Evolutionary conservation across 2,797 vertebrate genomes (phyloP).

Genomic region (Gephyroberyx darwinii): DNA sequence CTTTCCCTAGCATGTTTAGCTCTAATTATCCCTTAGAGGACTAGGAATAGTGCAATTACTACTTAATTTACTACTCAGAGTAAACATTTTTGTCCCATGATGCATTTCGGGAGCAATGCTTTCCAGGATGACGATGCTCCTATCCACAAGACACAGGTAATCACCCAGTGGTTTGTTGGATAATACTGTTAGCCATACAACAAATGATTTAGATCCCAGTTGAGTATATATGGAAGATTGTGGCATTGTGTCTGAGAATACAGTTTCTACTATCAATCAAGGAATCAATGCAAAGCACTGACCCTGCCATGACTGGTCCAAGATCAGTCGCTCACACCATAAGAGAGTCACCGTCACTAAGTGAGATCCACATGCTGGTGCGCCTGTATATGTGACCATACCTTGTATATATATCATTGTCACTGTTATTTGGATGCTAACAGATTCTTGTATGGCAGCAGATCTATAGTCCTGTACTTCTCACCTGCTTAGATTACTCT

Average conservation of each 20-base stretch:
- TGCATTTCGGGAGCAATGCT: not conserved
- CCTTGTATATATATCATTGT: slow-evolving; percentile 10
- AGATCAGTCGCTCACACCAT: not conserved
- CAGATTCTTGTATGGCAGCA: slow-evolving; percentile 32
- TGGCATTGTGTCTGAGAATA: not conserved
- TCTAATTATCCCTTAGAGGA: slow-evolving; percentile 1
- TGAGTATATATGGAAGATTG: not conserved
- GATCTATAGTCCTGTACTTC: slow-evolving; percentile 49
- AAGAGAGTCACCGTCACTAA: too few relatives aligned
- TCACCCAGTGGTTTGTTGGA: not conserved
- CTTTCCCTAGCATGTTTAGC: slow-evolving; percentile 8
- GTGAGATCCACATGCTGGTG: too few relatives aligned
- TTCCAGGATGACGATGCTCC: not conserved
- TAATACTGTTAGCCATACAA: not conserved
- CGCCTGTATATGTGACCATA: not conserved
- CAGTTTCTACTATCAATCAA: not conserved
- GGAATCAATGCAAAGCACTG: not conserved
- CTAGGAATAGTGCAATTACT: slow-evolving; percentile 3
- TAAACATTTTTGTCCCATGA: not conserved
- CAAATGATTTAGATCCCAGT: not conserved
- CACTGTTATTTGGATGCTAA: slow-evolving; percentile 26
- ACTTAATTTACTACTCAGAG: not conserved
- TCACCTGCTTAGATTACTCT: slow-evolving; percentile 56
- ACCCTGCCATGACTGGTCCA: not conserved
- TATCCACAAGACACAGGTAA: not conserved